These are phyloP conservation scores for Liasis olivaceus DNA, from an alignment of 2,797 vertebrate species.

Conservation along the genomic window DNA sequence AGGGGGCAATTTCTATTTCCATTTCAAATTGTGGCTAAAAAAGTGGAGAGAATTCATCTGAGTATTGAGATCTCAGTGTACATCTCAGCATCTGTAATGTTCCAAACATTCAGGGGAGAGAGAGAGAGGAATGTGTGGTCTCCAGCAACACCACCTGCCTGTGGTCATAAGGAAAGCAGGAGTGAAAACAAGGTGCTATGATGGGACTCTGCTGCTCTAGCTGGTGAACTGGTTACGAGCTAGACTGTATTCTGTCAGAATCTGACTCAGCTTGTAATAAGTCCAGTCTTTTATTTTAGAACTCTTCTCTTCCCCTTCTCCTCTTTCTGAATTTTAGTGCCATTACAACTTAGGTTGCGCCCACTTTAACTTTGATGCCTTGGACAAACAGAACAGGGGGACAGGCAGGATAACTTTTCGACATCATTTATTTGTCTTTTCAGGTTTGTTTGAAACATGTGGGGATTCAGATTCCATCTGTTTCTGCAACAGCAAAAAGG, in stretches of 20 bases:
- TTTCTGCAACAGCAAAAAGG: not conserved
- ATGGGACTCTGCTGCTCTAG: not conserved
- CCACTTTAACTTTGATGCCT: no score
- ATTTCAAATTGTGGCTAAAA: not conserved
- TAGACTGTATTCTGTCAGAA: not conserved
- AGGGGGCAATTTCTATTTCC: not conserved
- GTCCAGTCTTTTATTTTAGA: not conserved
- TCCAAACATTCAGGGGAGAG: not conserved
- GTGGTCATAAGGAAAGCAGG: not conserved
- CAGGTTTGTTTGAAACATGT: not conserved
- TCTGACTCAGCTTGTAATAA: not conserved
- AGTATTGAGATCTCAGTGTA: not conserved
- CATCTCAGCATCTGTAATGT: not conserved
- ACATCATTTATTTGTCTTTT: not conserved
- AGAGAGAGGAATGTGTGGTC: not conserved
- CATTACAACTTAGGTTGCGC: not conserved
- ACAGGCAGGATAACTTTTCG: not conserved
- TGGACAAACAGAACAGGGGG: not conserved
- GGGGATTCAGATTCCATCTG: not conserved
- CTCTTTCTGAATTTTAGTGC: not conserved
- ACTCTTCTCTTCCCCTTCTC: not conserved
- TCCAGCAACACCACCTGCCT: not conserved
- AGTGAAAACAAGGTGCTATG: not conserved
- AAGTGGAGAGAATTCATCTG: not conserved
- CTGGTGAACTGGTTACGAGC: not conserved